phyloP scores from a whole-genome alignment of 2,113 vertebrate genomes.

The Aphelocoma coerulescens region DNA sequence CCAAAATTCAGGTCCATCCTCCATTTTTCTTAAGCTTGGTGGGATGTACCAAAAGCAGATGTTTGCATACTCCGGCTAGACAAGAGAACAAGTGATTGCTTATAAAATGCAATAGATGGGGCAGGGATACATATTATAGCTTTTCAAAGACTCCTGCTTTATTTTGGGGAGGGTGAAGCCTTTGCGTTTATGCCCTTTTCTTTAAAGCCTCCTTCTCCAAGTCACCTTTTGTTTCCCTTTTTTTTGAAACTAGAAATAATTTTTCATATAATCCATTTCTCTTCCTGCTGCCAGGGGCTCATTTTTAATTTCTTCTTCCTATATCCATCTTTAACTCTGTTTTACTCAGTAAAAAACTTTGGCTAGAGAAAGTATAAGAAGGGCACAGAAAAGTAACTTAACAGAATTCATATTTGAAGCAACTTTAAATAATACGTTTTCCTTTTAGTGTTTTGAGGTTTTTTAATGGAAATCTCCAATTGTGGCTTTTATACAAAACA shows the following conservation, averaged over 20 bases:
- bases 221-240: neutral
- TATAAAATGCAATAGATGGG: neutral
- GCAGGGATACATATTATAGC: neutral
- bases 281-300: neutral
- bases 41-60: constrained; percentile 87
- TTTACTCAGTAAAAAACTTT: neutral
- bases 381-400: neutral
- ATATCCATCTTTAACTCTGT: neutral
- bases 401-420: neutral
- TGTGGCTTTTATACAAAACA: neutral
- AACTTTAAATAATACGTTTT: neutral
- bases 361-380: neutral
- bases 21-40: constrained; percentile 73
- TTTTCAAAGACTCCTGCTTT: neutral
- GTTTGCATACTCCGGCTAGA: constrained; percentile 80
- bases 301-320: neutral
- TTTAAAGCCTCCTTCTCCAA: neutral
- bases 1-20: constrained; percentile 79
- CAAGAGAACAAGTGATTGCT: neutral
- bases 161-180: accelerated
- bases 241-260: neutral
- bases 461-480: neutral
- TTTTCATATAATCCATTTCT: neutral
- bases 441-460: neutral
- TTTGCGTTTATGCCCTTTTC: neutral